Evolutionary conservation across 1,140 invertebrate genomes (phyloP).

Genomic region (Metaphire vulgaris): DNA sequence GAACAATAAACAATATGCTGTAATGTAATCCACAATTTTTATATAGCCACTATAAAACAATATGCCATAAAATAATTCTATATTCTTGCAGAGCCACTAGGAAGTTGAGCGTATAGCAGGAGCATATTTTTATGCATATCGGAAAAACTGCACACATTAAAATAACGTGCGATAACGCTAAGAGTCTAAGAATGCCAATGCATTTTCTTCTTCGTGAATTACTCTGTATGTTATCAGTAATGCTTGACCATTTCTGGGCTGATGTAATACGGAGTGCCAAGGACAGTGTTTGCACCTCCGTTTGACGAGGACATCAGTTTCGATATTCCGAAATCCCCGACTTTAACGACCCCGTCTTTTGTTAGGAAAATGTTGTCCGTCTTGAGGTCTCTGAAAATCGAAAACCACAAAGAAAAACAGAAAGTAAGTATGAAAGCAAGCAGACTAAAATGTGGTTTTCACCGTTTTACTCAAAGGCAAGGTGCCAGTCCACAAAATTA

Average conservation of each 20-base stretch:
- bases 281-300: conserved; percentile 65
- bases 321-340: conserved; percentile 73
- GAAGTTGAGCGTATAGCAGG: background rate
- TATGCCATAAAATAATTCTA: too few relatives aligned
- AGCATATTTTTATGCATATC: conserved; percentile 35
- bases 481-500: too few relatives aligned
- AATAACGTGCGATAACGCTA: too few relatives aligned
- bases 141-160: too few relatives aligned
- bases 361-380: conserved; percentile 72
- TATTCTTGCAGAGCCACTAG: too few relatives aligned
- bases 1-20: conserved; percentile 16
- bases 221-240: too few relatives aligned
- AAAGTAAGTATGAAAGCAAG: background rate
- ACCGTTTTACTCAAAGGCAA: too few relatives aligned
- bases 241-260: conserved; percentile 73
- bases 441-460: conserved; percentile 3
- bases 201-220: too few relatives aligned
- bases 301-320: conserved; percentile 65
- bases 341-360: conserved; percentile 61
- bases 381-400: conserved; percentile 63
- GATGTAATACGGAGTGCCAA: conserved; percentile 76
- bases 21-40: background rate
- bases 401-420: conserved; percentile 33
- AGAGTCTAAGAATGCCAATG: too few relatives aligned
- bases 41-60: background rate